phyloP scores from a whole-genome alignment of 2,888 invertebrate species.

The Drepanosiphum platanoidis region DNA sequence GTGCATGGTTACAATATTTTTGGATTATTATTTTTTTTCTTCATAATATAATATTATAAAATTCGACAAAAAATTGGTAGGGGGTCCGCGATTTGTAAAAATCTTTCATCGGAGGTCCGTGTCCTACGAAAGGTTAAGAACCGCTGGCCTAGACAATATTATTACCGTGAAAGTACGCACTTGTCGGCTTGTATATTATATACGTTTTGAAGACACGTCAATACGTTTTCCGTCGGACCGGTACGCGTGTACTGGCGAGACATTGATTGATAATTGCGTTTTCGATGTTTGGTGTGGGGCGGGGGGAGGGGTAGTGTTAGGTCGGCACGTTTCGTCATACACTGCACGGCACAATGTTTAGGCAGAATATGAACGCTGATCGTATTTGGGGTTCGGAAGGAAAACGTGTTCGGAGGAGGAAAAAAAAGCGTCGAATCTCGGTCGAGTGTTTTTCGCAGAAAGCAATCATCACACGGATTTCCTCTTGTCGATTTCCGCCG shows the following conservation, averaged over 20 bases:
- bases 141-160: too few species aligned
- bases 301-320: neutral
- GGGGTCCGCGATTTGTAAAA: too few species aligned
- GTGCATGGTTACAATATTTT: too few species aligned
- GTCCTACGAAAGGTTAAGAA: too few species aligned
- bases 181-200: too few species aligned
- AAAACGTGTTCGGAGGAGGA: neutral
- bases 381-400: neutral
- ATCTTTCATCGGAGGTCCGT: too few species aligned
- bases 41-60: too few species aligned
- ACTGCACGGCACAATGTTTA: too few species aligned
- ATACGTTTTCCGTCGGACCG: neutral
- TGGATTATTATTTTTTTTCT: too few species aligned
- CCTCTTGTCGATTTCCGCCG: neutral
- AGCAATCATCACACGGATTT: constrained; percentile 12
- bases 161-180: too few species aligned
- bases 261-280: neutral
- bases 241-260: neutral
- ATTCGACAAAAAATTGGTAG: too few species aligned
- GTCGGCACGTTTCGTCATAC: neutral
- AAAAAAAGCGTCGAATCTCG: constrained; percentile 8
- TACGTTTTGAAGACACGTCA: too few species aligned
- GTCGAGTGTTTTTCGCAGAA: constrained; percentile 1
- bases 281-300: neutral
- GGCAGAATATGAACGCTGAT: neutral